phyloP scores from a whole-genome alignment of 2,888 invertebrate species.

The Sturmia bella region DNA sequence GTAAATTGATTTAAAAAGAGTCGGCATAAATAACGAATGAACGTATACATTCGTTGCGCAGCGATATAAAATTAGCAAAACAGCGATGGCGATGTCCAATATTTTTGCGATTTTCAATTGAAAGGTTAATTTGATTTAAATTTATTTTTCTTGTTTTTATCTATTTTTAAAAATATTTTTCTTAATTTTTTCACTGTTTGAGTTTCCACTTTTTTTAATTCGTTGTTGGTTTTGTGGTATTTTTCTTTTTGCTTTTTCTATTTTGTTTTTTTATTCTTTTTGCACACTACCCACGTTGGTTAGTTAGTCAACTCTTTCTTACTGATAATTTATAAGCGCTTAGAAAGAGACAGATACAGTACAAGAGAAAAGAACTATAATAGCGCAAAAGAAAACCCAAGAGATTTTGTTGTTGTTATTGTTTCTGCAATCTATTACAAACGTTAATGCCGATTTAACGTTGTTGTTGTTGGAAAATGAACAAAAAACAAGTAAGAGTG shows the following conservation, averaged over 20 bases:
- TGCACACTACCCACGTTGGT: slow-evolving; percentile 69
- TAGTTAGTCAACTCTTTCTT: slow-evolving; percentile 59
- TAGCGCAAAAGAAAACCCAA: slow-evolving; percentile 51
- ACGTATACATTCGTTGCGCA: slow-evolving; percentile 58
- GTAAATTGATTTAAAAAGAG: slow-evolving; percentile 59
- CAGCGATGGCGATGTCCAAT: slow-evolving; percentile 49
- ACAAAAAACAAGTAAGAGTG: too few relatives aligned
- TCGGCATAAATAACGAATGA: slow-evolving; percentile 42
- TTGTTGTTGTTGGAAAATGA: slow-evolving; percentile 63
- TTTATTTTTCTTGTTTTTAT: slow-evolving; percentile 55
- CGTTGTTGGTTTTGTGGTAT: slow-evolving; percentile 56
- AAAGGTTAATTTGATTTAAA: slow-evolving; percentile 53
- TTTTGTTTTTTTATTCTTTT: slow-evolving; percentile 59
- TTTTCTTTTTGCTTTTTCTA: slow-evolving; percentile 61
- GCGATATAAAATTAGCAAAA: slow-evolving; percentile 16
- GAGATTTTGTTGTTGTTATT: slow-evolving; percentile 58
- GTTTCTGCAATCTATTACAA: slow-evolving; percentile 72
- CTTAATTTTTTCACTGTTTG: slow-evolving; percentile 34
- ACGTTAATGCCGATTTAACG: slow-evolving; percentile 71
- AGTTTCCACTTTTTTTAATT: slow-evolving; percentile 59
- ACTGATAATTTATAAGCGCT: slow-evolving; percentile 48
- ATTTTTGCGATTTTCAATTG: slow-evolving; percentile 47
- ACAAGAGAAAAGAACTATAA: slow-evolving; percentile 40
- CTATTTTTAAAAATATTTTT: slow-evolving; percentile 23
- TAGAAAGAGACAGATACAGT: slow-evolving; percentile 71